Percentiles rank a stretch among this genome's conserved stretches.
These are phyloP conservation scores for Nasonia giraulti DNA, from an alignment of 1,140 invertebrate genomes.

Conservation along the genomic window DNA sequence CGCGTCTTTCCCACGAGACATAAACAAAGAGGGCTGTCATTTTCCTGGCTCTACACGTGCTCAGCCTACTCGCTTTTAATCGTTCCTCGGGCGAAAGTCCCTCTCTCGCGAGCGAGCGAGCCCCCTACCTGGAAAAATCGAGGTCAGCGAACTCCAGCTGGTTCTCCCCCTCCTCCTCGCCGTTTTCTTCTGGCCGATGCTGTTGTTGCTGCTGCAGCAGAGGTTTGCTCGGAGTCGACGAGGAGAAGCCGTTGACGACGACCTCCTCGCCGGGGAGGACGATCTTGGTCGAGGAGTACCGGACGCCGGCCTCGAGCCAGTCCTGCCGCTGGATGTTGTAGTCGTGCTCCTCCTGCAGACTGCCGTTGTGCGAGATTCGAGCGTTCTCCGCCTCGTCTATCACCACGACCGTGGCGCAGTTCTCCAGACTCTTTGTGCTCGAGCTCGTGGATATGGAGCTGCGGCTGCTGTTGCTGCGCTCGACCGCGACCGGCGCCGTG, in stretches of 20 bases:
- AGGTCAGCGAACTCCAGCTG: constrained; percentile 61
- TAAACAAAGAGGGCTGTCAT: constrained; percentile 60
- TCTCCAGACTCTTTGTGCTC: not conserved
- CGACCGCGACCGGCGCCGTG: not conserved
- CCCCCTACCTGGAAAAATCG: constrained; percentile 70
- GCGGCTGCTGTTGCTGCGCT: not conserved
- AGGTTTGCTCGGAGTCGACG: constrained; percentile 30
- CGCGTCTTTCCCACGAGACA: constrained; percentile 38
- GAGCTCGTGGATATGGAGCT: not conserved
- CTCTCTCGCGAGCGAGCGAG: constrained; percentile 45
- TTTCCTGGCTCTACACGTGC: constrained; percentile 52
- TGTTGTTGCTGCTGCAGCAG: not conserved
- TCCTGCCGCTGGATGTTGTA: constrained; percentile 69
- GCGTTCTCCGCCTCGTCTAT: constrained; percentile 64
- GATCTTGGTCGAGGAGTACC: constrained; percentile 71
- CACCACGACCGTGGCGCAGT: constrained; percentile 64
- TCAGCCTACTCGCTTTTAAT: constrained; percentile 29
- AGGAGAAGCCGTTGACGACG: constrained; percentile 60
- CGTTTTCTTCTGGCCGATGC: not conserved
- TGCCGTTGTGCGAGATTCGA: constrained; percentile 54
- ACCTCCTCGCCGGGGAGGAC: constrained; percentile 64
- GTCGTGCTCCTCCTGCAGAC: constrained; percentile 60
- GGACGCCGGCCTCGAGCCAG: constrained; percentile 71
- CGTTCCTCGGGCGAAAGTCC: constrained; percentile 39
- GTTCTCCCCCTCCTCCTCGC: constrained; percentile 25